Base-by-base conservation (phyloP, 2,113 vertebrate genomes). In the Mormyrus iriodes region DNA sequence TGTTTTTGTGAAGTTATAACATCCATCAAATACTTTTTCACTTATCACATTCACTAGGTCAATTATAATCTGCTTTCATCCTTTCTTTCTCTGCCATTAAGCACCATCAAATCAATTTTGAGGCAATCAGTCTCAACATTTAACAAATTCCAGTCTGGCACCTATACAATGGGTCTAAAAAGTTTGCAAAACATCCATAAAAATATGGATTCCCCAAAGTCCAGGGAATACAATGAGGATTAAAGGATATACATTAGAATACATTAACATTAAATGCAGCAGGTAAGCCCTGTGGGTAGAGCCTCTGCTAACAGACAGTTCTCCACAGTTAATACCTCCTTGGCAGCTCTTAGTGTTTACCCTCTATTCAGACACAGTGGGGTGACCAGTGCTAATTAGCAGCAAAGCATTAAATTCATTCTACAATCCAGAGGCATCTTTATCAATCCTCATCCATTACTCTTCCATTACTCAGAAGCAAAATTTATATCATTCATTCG, bases 361-460 rank as follows among this genome's bases (percentile, higher is more conserved):
- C 58, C 58, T 61, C 87, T 12, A 5, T 24, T 46, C 46, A n/a
- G 87, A 49, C 44, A 27, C 61, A 88, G 87, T 42, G 49, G 61
- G 61, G 39, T 44, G 24, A 49, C 87, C 87, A 42, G 44, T 13
- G n/a, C 87, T 51, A 88, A 73, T 88, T 73, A 88, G 61, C 44
- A 31, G n/a, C 58, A 88, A 44, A 48, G 61, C 10, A 44, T 24
- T 24, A 48, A 35, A 73, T 35, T 15, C 65, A 73, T 15, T 15
- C 65, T 73, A 10, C 65, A 73, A 31, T 31, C 65, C 55, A 58
- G 55, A 58, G 21, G 7, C 55, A n/a, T 58, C 55, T 24, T 58
- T 24, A 31, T 73, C 27, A 73, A n/a, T 10, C 65, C 65, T 13
- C 65, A 73, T 31, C 27, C 3, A 31, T 73, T 3, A 69, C 65